A percentile compares a stretch with the other conserved stretches of the same genome.
phyloP scores from a whole-genome alignment of 2,888 invertebrate species.

The Yponomeuta evonymella region DNA sequence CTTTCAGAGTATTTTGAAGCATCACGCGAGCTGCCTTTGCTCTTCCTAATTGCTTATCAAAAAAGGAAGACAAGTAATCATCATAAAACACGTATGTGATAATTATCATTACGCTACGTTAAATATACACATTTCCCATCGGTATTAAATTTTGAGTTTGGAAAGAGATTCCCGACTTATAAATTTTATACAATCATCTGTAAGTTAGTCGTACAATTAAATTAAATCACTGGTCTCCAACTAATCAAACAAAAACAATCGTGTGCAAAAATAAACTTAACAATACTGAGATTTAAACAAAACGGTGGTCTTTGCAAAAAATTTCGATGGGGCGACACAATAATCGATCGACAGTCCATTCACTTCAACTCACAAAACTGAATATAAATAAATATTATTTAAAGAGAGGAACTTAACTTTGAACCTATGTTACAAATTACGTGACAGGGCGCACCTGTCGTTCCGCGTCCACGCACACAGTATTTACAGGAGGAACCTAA shows the following conservation, averaged over 20 bases:
- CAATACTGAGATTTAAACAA: slow-evolving; percentile 66
- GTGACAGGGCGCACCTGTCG: not conserved
- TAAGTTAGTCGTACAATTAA: slow-evolving; percentile 24
- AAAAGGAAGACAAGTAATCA: slow-evolving; percentile 60
- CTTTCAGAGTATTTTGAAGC: slow-evolving; percentile 32
- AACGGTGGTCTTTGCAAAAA: slow-evolving; percentile 47
- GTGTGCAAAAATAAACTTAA: slow-evolving; percentile 46
- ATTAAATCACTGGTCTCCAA: slow-evolving; percentile 30
- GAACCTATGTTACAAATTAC: slow-evolving; percentile 13
- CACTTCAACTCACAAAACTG: slow-evolving; percentile 24
- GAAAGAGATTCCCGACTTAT: slow-evolving; percentile 11
- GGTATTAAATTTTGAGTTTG: not conserved
- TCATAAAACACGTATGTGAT: slow-evolving; percentile 20
- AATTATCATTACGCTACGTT: slow-evolving; percentile 1
- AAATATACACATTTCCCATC: slow-evolving; percentile 2
- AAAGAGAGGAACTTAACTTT: slow-evolving; percentile 45
- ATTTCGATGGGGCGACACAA: slow-evolving; percentile 34
- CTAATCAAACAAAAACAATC: slow-evolving; percentile 17
- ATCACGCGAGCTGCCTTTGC: slow-evolving; percentile 31
- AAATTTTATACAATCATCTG: slow-evolving; percentile 22
- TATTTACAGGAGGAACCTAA: slow-evolving; percentile 27
- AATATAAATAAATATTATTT: slow-evolving; percentile 33
- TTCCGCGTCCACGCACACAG: slow-evolving; percentile 15
- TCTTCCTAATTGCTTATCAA: slow-evolving; percentile 32
- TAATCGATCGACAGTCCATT: slow-evolving; percentile 25